Evolutionary conservation across 2,888 invertebrate genomes (phyloP), one percentile per base, ranked within the genome.

Genomic region (Drosophila dives): DNA sequence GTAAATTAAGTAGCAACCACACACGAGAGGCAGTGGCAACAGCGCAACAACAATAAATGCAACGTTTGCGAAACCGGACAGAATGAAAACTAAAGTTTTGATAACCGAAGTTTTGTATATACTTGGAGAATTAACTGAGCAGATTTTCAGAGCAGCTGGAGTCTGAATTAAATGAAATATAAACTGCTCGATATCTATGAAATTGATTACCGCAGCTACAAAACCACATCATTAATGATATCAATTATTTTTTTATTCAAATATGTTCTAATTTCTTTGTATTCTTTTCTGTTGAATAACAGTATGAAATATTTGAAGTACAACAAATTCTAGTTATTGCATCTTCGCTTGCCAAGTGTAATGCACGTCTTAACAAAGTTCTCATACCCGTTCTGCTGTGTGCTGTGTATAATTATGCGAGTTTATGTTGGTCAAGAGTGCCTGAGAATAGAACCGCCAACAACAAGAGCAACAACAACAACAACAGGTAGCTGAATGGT

Each of bases 1-100:
- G 87, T 81, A 81, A 86, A 86, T 87, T 86, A 83, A 84, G 81
- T 84, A 81, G 74, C 75, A 87, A 81, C 87, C 75, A 84, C 72
- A 81, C 84, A 67, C 66, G 66, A 51, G 76, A 71, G 55, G 53
- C 74, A 74, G 48, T 74, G 61, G 29, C 65, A 56, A 6, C 20
- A 42, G n/a, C 42, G 11, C 54, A 58, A 32, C 36, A 50, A 12
- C 55, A 59, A 45, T 71, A 73, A 76, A 64, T 85, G 88, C 85
- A 87, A 69, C 72, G 76, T 63, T 73, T 70, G 76, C 79, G 72
- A 75, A 81, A 83, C 82, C 76, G 85, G 79, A 75, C 78, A 73
- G 23, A 55, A 55, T 61, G 20, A 56, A 58, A 59, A 61, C 17
- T 59, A 32, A 12, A 29, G 33, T 36, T 49, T 49, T 48, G 50